Conservation (phyloP, 2,797 vertebrate genomes). For the Nannoperca obscura region DNA sequence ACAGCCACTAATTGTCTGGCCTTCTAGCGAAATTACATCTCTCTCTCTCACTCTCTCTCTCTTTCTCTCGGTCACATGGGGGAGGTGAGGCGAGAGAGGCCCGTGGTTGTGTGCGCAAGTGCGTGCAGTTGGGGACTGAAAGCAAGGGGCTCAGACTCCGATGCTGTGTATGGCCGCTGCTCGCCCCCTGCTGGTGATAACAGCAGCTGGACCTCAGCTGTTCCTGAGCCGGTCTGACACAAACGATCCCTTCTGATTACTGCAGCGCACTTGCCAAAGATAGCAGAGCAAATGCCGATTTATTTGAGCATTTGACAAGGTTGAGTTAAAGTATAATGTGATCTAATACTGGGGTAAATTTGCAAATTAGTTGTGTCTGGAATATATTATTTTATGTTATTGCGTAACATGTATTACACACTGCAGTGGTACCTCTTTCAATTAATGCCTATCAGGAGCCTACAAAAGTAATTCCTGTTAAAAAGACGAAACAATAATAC, state of each 20-base stretch:
- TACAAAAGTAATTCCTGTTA: not conserved
- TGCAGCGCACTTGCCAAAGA: conserved; percentile 38
- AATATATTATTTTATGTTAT: conserved; percentile 15
- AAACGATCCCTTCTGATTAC: conserved; percentile 56
- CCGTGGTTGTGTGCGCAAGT: conserved; percentile 32
- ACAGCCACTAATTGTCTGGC: conserved; percentile 83
- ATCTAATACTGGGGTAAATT: conserved; percentile 36
- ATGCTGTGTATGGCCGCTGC: conserved; percentile 58
- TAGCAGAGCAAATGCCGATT: conserved; percentile 47
- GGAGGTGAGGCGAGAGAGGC: not conserved
- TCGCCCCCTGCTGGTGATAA: conserved; percentile 78
- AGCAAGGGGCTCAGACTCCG: not conserved
- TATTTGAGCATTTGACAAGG: conserved; percentile 45
- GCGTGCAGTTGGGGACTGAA: conserved; percentile 23
- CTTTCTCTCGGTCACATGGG: conserved; percentile 53
- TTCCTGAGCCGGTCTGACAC: conserved; percentile 54
- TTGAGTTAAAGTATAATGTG: conserved; percentile 45
- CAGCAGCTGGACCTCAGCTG: conserved; percentile 37
- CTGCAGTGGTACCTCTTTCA: not conserved
- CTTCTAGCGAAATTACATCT: conserved; percentile 75
- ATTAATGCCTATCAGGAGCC: not conserved
- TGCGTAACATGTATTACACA: conserved; percentile 7
- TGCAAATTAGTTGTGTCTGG: conserved; percentile 29
- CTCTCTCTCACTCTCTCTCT: conserved; percentile 2
- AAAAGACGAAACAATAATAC: not conserved